Conservation (phyloP, 2,797 vertebrate species). For the Selene dorsalis region DNA sequence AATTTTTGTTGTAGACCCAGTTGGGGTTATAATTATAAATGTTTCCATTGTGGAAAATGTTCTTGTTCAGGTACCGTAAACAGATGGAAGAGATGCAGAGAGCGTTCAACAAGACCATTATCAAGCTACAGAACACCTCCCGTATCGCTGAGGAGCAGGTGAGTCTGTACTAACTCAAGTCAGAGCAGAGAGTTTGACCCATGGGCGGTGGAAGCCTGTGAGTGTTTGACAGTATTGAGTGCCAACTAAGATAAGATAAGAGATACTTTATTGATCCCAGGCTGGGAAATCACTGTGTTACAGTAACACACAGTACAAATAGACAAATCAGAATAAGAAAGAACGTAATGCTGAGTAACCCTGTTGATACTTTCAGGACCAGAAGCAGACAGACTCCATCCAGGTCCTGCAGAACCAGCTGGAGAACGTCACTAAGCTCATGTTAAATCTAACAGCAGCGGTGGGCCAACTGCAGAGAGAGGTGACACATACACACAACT, state of each 20-base stretch:
- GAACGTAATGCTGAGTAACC: not conserved
- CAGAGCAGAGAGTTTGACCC: not conserved
- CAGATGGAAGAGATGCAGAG: slow-evolving; percentile 99
- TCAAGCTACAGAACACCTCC: slow-evolving; percentile 98
- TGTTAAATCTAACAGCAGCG: slow-evolving; percentile 90
- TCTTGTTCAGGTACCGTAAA: slow-evolving; percentile 90
- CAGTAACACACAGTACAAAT: too few relatives aligned
- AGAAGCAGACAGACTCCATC: slow-evolving; percentile 96
- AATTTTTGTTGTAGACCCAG: too few relatives aligned
- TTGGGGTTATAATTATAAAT: not conserved
- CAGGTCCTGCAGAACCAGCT: slow-evolving; percentile 93
- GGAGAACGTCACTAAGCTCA: slow-evolving; percentile 92
- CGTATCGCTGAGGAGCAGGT: slow-evolving; percentile 98
- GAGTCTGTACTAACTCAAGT: not conserved
- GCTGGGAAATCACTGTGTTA: too few relatives aligned
- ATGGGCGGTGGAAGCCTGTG: not conserved
- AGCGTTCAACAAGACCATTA: slow-evolving; percentile 98
- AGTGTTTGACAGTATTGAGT: not conserved
- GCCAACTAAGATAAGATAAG: too few relatives aligned
- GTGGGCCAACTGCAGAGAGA: slow-evolving; percentile 91
- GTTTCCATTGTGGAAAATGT: not conserved
- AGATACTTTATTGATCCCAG: too few relatives aligned
- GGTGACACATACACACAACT: slow-evolving; percentile 75
- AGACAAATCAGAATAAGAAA: too few relatives aligned
- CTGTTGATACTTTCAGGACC: slow-evolving; percentile 85